Percentiles rank a stretch among this genome's conserved stretches.
Evolutionary conservation across 2,797 vertebrate species (phyloP).

Genomic region (Potorous gilbertii): DNA sequence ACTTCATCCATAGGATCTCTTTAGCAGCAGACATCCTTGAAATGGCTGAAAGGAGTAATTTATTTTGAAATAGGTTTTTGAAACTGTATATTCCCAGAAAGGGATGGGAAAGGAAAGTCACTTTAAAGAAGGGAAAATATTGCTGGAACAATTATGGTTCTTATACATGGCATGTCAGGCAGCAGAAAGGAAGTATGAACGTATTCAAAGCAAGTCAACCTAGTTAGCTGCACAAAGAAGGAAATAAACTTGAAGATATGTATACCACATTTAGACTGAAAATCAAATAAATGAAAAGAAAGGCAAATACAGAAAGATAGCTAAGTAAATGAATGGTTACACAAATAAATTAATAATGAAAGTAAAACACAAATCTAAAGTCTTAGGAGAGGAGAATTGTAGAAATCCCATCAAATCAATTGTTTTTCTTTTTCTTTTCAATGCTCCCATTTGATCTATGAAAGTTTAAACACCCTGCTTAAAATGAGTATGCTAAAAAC

Average conservation of each 20-base stretch:
- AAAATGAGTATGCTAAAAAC: background rate
- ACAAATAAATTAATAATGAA: constrained; percentile 5
- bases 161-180: background rate
- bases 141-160: background rate
- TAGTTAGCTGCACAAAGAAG: background rate
- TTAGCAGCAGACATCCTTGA: background rate
- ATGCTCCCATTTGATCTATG: background rate
- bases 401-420: background rate
- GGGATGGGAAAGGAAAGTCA: background rate
- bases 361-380: background rate
- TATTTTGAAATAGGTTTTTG: background rate
- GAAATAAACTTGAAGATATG: background rate
- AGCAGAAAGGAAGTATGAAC: background rate
- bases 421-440: background rate
- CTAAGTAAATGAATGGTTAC: background rate
- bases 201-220: background rate
- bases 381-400: background rate
- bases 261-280: background rate
- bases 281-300: background rate
- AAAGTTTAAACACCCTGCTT: background rate
- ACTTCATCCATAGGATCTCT: background rate
- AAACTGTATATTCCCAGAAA: background rate
- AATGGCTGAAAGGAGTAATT: background rate
- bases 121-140: constrained; percentile 19
- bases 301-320: background rate